Evolutionary conservation across 35 echinoderm and acorn worm species (phyloP).

Genomic region (Chiridota heheva): DNA sequence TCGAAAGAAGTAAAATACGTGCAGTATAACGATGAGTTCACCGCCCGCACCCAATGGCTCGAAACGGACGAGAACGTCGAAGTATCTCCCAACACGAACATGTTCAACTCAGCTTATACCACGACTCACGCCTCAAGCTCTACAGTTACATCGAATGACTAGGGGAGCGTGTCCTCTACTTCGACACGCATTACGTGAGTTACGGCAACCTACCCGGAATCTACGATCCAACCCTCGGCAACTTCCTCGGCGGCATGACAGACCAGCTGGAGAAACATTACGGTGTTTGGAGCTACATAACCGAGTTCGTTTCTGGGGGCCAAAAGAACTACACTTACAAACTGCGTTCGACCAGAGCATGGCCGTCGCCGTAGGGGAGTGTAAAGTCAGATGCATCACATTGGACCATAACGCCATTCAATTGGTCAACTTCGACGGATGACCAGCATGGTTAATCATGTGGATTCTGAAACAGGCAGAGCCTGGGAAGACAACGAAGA

Average conservation of each 20-base stretch:
- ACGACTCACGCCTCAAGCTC: conserved; percentile 33
- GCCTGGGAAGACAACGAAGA: neutral
- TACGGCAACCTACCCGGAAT: conserved; percentile 7
- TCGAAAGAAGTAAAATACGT: too few relatives aligned
- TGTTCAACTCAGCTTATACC: conserved; percentile 39
- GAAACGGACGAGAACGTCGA: neutral
- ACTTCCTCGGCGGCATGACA: conserved; percentile 44
- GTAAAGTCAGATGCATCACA: conserved; percentile 43
- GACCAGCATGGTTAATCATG: neutral
- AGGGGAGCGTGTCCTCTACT: conserved; percentile 32
- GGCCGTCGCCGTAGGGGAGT: neutral
- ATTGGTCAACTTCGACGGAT: conserved; percentile 13
- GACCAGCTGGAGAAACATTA: conserved; percentile 44
- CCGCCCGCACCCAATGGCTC: conserved; percentile 15
- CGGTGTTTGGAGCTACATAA: conserved; percentile 32
- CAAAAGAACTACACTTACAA: conserved; percentile 47
- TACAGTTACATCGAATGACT: conserved; percentile 37
- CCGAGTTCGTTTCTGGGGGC: conserved; percentile 41
- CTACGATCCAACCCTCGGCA: neutral
- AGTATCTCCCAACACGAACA: conserved; percentile 24
- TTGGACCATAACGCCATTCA: neutral
- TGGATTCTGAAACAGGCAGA: neutral
- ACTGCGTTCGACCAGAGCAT: neutral
- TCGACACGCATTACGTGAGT: conserved; percentile 50
- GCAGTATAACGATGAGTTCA: conserved; percentile 20